These are phyloP conservation scores for Colostygia pectinataria DNA, from an alignment of 2,888 invertebrate genomes.

Conservation along the genomic window DNA sequence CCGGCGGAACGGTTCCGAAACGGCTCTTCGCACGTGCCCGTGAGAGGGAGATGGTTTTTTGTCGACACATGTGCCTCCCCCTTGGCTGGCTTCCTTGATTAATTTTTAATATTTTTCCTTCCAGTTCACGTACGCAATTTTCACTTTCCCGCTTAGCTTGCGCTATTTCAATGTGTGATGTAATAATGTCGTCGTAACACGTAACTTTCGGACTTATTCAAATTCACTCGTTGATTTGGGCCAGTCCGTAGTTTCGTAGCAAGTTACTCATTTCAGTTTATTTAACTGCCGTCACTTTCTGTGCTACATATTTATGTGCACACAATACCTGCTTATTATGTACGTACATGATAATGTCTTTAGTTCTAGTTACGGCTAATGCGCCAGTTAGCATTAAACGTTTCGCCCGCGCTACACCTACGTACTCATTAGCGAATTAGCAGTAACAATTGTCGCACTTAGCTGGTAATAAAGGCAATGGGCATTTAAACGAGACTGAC, in stretches of 20 bases:
- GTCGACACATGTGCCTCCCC: constrained; percentile 79
- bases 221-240: constrained; percentile 19
- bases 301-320: neutral
- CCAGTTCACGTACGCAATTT: constrained; percentile 82
- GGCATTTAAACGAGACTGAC: constrained; percentile 51
- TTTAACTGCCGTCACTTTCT: too few species aligned
- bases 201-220: constrained; percentile 26
- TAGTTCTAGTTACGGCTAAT: constrained; percentile 65
- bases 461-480: constrained; percentile 69
- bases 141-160: constrained; percentile 73
- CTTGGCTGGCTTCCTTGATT: constrained; percentile 72
- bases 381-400: constrained; percentile 63
- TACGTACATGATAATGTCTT: constrained; percentile 34
- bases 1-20: constrained; percentile 70
- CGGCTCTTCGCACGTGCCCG: constrained; percentile 77
- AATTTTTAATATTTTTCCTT: constrained; percentile 83
- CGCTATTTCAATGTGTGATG: constrained; percentile 45
- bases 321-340: neutral
- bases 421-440: constrained; percentile 81
- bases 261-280: neutral
- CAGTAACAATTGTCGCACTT: constrained; percentile 73
- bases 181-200: constrained; percentile 29
- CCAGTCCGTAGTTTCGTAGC: constrained; percentile 1
- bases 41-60: constrained; percentile 75
- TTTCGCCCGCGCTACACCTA: constrained; percentile 81